These are phyloP conservation scores for Drosophila meridionalis DNA, from an alignment of 2,888 invertebrate species.

Conservation along the genomic window DNA sequence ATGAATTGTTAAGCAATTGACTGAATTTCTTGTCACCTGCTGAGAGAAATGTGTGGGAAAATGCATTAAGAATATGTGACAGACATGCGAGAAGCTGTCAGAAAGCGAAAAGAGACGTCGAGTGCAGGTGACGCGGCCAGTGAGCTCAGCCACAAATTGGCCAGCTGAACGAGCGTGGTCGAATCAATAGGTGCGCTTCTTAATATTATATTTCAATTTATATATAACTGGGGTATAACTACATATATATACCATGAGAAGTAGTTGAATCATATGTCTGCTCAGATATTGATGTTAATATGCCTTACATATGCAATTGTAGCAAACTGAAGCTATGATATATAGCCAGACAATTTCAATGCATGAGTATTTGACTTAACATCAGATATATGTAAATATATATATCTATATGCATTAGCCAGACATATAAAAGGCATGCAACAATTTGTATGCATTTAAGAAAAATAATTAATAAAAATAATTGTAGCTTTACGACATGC, in stretches of 20 bases:
- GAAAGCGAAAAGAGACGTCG: conserved; percentile 47
- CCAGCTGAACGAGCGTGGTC: conserved; percentile 13
- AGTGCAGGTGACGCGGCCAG: conserved; percentile 22
- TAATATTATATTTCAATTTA: neutral
- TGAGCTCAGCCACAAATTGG: conserved; percentile 28
- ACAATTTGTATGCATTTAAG: conserved; percentile 17
- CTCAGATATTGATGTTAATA: neutral
- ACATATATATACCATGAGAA: neutral
- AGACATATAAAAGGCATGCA: conserved; percentile 12
- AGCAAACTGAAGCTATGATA: conserved; percentile 5
- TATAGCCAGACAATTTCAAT: conserved; percentile 7
- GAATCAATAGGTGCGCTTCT: conserved; percentile 27
- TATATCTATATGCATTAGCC: neutral
- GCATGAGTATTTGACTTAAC: conserved; percentile 19
- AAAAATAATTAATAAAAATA: neutral
- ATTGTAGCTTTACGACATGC: neutral
- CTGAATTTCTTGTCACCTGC: conserved; percentile 30
- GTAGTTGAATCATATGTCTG: neutral
- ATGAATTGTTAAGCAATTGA: conserved; percentile 16
- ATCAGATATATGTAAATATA: neutral
- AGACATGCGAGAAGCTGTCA: conserved; percentile 55
- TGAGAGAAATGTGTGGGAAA: conserved; percentile 26
- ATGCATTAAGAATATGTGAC: conserved; percentile 45
- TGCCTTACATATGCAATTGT: neutral
- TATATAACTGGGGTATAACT: neutral